Conservation (phyloP, 2,797 vertebrate species). For the Trachurus trachurus region DNA sequence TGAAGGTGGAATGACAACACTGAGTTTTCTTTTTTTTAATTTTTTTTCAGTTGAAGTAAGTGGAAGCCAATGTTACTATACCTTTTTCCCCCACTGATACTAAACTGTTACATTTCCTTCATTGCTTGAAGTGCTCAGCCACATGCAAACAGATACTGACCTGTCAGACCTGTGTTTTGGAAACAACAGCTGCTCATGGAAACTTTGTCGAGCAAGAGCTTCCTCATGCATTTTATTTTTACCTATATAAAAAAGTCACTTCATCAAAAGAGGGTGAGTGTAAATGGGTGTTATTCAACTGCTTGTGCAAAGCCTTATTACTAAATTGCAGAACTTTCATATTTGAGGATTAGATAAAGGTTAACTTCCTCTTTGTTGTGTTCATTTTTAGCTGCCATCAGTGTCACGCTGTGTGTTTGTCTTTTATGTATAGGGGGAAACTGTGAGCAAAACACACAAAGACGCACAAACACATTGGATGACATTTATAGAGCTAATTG, state of each 20-base stretch:
- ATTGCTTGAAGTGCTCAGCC: neutral
- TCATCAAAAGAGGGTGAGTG: conserved; percentile 25
- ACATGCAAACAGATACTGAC: conserved; percentile 20
- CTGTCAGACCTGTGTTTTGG: neutral
- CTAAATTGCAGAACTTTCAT: conserved; percentile 60
- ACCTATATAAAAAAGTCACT: conserved; percentile 9
- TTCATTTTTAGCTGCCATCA: conserved; percentile 60
- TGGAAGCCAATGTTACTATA: conserved; percentile 7
- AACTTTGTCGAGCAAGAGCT: conserved; percentile 31
- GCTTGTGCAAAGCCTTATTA: conserved; percentile 19
- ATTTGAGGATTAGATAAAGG: conserved; percentile 61
- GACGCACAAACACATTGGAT: neutral
- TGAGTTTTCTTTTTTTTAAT: too few species aligned
- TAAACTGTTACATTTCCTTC: conserved; percentile 23
- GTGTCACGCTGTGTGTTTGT: conserved; percentile 33
- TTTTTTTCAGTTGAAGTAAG: neutral
- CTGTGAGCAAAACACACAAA: neutral
- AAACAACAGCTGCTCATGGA: conserved; percentile 29
- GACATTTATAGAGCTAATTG: neutral
- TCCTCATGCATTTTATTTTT: conserved; percentile 40
- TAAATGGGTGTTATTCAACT: conserved; percentile 2
- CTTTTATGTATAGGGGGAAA: neutral
- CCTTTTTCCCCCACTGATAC: neutral
- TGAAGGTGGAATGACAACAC: neutral
- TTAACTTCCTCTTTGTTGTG: conserved; percentile 70